Percentiles rank a stretch among this genome's conserved stretches.
Conservation (phyloP, 2,797 vertebrate genomes). For the Gallinago nigripennis region DNA sequence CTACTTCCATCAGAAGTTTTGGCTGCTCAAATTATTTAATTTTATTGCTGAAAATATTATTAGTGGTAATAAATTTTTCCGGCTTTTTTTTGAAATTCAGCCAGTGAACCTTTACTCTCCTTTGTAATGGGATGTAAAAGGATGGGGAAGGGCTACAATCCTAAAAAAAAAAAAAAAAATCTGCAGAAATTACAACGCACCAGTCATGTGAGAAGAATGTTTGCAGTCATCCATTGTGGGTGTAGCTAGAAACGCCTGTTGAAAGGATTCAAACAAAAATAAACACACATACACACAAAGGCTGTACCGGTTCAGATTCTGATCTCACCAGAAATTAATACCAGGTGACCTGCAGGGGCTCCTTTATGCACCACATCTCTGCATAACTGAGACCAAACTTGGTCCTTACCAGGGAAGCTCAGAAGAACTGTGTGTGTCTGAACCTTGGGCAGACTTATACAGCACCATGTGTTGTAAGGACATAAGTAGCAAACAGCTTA, state of each 20-base stretch:
- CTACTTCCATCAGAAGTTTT: constrained; percentile 28
- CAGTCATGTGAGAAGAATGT: constrained; percentile 41
- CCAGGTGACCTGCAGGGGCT: not conserved
- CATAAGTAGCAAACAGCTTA: not conserved
- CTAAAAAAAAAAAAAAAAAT: not conserved
- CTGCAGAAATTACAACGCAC: not conserved
- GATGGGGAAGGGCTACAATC: not conserved
- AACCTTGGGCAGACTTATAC: not conserved
- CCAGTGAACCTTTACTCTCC: constrained; percentile 28
- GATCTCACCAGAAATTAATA: not conserved
- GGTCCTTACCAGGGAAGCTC: not conserved
- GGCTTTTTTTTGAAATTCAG: not conserved
- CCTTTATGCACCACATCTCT: not conserved
- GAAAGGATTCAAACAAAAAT: not conserved
- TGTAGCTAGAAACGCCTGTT: not conserved
- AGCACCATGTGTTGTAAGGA: not conserved
- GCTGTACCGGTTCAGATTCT: not conserved
- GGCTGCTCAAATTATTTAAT: constrained; percentile 31
- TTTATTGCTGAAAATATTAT: constrained; percentile 60
- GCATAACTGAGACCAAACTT: not conserved
- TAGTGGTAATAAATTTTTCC: constrained; percentile 42
- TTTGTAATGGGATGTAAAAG: not conserved
- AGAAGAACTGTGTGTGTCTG: not conserved
- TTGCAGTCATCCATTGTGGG: not conserved
- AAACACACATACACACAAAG: not conserved